Conservation (phyloP, 2,797 vertebrate genomes). For the Salmo trutta region DNA sequence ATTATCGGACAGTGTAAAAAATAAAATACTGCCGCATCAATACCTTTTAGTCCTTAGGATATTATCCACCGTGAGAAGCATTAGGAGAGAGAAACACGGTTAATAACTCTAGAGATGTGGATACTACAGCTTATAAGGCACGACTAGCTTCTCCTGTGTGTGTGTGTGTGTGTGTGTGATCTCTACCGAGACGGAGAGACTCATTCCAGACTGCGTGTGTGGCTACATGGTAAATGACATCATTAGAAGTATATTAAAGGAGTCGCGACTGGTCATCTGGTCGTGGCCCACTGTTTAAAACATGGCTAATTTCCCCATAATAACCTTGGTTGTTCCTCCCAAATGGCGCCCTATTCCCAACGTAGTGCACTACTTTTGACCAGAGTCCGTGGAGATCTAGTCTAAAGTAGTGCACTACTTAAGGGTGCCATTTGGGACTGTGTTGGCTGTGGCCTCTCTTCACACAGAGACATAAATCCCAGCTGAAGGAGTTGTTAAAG, state of each 20-base stretch:
- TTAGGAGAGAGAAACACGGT: conserved; percentile 33
- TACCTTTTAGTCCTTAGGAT: conserved; percentile 46
- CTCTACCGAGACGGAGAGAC: conserved; percentile 63
- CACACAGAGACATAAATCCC: conserved; percentile 94
- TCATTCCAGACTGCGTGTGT: conserved; percentile 75
- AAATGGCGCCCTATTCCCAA: too few relatives aligned
- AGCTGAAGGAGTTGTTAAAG: conserved; percentile 97
- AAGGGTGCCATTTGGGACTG: too few relatives aligned
- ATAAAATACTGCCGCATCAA: conserved; percentile 14
- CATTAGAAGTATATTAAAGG: conserved; percentile 99
- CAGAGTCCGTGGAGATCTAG: too few relatives aligned
- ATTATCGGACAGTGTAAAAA: conserved; percentile 28
- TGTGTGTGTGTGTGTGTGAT: conserved; percentile 39
- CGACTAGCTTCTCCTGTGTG: conserved; percentile 34
- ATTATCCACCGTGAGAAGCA: conserved; percentile 47
- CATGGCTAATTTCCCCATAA: conserved; percentile 96
- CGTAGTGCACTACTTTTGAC: too few relatives aligned
- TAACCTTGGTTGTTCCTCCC: conserved; percentile 69
- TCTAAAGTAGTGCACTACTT: too few relatives aligned
- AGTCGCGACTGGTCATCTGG: conserved; percentile 90
- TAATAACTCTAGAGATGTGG: conserved; percentile 11
- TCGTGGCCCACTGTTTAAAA: conserved; percentile 93
- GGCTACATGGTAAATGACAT: conserved; percentile 93
- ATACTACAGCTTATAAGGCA: conserved; percentile 49
- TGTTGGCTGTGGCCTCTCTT: conserved; percentile 92